phyloP scores from a whole-genome alignment of 1,140 invertebrate species.

The Drosophila kanapiae region DNA sequence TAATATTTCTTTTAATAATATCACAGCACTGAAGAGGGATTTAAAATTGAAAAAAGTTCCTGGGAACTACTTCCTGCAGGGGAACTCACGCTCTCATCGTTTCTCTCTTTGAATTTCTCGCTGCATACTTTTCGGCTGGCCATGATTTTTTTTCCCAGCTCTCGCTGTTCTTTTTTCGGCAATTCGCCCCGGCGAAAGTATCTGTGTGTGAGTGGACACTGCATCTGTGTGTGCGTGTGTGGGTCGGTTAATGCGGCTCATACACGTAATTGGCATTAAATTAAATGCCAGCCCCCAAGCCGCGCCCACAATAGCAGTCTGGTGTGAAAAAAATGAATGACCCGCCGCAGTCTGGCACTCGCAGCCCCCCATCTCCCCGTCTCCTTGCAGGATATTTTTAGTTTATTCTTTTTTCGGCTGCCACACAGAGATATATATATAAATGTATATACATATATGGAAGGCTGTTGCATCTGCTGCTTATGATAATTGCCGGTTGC shows the following conservation, averaged over 20 bases:
- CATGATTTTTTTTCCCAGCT: conserved; percentile 31
- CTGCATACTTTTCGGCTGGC: conserved; percentile 66
- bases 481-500: conserved; percentile 82
- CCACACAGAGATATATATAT: conserved; percentile 23
- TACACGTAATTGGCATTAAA: conserved; percentile 84
- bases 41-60: not conserved
- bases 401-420: conserved; percentile 75
- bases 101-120: conserved; percentile 17
- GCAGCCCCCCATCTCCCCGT: not conserved
- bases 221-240: conserved; percentile 39
- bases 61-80: not conserved
- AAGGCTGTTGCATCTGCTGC: conserved; percentile 74
- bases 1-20: not conserved
- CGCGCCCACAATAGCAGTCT: conserved; percentile 23
- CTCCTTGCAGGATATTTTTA: conserved; percentile 62
- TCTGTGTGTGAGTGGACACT: conserved; percentile 26
- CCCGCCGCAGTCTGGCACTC: conserved; percentile 56
- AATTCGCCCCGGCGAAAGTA: conserved; percentile 62
- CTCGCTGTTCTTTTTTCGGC: conserved; percentile 37
- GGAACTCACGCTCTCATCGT: not conserved
- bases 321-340: conserved; percentile 66
- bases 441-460: conserved; percentile 1
- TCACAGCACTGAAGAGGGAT: not conserved
- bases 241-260: conserved; percentile 77
- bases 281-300: conserved; percentile 64